Conservation (phyloP, 2,797 vertebrate species). For the Forpus xanthops region DNA sequence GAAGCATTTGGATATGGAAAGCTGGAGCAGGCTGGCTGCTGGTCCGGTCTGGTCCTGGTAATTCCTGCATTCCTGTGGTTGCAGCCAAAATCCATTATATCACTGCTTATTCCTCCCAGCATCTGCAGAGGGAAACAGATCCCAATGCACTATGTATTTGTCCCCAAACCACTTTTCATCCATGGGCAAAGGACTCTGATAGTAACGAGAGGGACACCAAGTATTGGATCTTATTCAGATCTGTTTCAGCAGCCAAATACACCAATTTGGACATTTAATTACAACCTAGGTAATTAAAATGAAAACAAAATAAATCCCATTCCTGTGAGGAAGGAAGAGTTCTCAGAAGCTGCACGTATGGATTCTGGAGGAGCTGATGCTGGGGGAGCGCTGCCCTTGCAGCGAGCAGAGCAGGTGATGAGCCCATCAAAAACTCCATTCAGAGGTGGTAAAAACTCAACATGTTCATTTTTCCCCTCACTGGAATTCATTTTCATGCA, state of each 20-base stretch:
- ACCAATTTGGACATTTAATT: background rate
- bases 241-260: background rate
- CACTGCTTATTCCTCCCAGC: background rate
- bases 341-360: background rate
- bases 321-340: background rate
- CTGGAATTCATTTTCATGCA: background rate
- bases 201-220: background rate
- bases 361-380: background rate
- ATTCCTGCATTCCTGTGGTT: background rate
- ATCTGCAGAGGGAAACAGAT: background rate
- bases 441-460: constrained; percentile 14
- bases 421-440: background rate
- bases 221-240: background rate
- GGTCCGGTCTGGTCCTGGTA: background rate
- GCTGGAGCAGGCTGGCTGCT: background rate
- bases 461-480: background rate
- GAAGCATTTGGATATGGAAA: background rate
- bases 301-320: background rate
- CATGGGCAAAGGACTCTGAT: background rate
- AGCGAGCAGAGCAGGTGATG: background rate
- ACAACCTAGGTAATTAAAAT: background rate
- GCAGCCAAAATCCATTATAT: background rate
- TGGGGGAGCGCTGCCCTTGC: background rate
- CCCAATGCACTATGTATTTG: background rate
- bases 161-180: background rate